A percentile compares a stretch with the other conserved stretches of the same genome.
Evolutionary conservation across 2,113 vertebrate genomes (phyloP).

Genomic region (Platichthys flesus): DNA sequence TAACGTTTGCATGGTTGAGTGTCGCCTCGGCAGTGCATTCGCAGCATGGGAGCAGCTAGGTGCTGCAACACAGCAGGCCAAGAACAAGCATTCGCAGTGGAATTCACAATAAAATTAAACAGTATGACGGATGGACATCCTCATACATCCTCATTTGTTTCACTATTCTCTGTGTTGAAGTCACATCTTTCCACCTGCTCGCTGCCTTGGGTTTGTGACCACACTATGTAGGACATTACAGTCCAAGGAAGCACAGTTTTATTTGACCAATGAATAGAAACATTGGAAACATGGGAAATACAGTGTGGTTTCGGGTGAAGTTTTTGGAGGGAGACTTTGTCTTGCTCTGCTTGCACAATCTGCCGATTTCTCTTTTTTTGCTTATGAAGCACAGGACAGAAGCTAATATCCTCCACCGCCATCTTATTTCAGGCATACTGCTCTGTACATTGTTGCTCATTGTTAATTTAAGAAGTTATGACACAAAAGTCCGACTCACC

Average conservation of each 20-base stretch:
- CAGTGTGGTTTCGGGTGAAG: slow-evolving; percentile 10
- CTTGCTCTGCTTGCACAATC: neutral
- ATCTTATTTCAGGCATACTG: neutral
- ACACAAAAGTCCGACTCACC: slow-evolving; percentile 43
- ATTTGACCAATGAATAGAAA: slow-evolving; percentile 11
- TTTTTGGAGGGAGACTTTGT: neutral
- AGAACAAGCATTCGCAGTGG: slow-evolving; percentile 7
- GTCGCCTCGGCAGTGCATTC: slow-evolving; percentile 16
- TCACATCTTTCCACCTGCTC: neutral
- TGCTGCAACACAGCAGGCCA: neutral
- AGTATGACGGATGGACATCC: neutral
- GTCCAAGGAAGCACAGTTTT: neutral
- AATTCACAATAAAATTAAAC: slow-evolving; percentile 3
- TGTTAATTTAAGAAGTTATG: slow-evolving; percentile 68
- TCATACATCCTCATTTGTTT: neutral
- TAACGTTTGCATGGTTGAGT: slow-evolving; percentile 63
- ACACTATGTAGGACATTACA: too few species aligned
- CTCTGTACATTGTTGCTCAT: slow-evolving; percentile 56
- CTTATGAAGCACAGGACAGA: slow-evolving; percentile 30
- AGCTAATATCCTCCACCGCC: slow-evolving; percentile 1
- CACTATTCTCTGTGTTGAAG: neutral
- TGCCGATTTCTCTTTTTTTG: slow-evolving; percentile 21
- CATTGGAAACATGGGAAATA: slow-evolving; percentile 1
- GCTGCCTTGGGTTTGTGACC: neutral
- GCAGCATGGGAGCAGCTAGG: slow-evolving; percentile 1